Conservation (phyloP, 2,888 invertebrate species). For the Globia sparganii region DNA sequence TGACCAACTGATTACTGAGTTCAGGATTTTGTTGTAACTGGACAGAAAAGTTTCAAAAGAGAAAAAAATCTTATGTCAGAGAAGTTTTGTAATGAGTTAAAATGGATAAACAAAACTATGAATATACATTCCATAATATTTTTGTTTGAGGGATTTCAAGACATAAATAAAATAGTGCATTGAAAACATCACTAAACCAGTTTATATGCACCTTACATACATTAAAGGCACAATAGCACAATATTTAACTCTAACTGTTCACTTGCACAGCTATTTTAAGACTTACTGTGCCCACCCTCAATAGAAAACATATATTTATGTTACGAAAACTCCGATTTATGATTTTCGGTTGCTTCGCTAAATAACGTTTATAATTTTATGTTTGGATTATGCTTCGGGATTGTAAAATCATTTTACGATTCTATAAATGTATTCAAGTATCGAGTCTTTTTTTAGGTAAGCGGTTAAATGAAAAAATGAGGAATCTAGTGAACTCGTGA, state of each 20-base stretch:
- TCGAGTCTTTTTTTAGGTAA: constrained; percentile 72
- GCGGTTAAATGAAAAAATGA: constrained; percentile 64
- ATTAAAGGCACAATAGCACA: constrained; percentile 47
- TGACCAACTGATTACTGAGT: no score
- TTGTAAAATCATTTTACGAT: constrained; percentile 86
- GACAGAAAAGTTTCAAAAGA: not conserved
- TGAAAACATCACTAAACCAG: constrained; percentile 36
- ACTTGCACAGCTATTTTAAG: constrained; percentile 47
- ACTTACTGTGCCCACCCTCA: constrained; percentile 52
- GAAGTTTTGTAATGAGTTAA: not conserved
- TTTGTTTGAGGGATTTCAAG: not conserved
- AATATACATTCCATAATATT: not conserved
- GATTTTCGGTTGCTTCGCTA: constrained; percentile 79
- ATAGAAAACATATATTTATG: constrained; percentile 64
- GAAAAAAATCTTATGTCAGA: not conserved
- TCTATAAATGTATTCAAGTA: constrained; percentile 83
- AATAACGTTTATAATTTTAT: constrained; percentile 83
- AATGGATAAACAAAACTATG: not conserved
- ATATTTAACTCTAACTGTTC: constrained; percentile 49
- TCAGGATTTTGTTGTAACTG: no score
- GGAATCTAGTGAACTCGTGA: constrained; percentile 35
- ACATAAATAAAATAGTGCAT: constrained; percentile 12
- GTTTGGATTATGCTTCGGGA: constrained; percentile 79
- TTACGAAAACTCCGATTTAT: constrained; percentile 75
- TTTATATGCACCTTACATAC: constrained; percentile 35